phyloP scores from a whole-genome alignment of 1,140 invertebrate genomes.

The Lepidotrigona ventralis region DNA sequence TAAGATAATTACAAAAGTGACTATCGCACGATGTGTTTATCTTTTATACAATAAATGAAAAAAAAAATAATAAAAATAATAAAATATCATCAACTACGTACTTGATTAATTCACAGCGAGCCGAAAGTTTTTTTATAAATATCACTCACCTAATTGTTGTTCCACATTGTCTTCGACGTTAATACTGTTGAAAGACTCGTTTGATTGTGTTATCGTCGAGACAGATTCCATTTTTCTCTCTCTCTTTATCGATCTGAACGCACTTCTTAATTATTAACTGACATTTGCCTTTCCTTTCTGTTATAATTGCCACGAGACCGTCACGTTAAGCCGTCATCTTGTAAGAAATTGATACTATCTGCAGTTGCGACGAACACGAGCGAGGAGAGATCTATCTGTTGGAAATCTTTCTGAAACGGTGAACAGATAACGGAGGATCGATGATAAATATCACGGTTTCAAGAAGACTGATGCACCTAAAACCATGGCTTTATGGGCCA shows the following conservation, averaged over 20 bases:
- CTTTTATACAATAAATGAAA: background rate
- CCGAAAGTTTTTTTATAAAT: background rate
- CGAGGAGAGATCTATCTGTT: background rate
- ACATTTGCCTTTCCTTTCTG: background rate
- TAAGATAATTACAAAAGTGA: background rate
- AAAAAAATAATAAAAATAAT: background rate
- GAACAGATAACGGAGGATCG: background rate
- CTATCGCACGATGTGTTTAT: background rate
- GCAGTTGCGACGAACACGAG: background rate
- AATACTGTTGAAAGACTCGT: background rate
- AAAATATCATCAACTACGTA: background rate
- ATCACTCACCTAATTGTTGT: slow-evolving; percentile 21
- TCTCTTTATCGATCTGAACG: background rate
- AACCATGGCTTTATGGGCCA: background rate
- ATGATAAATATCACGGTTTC: slow-evolving; percentile 7
- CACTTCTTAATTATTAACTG: background rate
- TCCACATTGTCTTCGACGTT: background rate
- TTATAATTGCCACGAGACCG: background rate
- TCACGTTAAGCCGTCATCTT: background rate
- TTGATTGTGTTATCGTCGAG: background rate
- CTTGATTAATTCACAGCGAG: background rate
- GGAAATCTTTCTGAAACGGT: background rate
- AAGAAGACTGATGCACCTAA: slow-evolving; percentile 21
- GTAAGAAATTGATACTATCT: too few relatives aligned
- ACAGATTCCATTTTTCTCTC: background rate